Evolutionary conservation across 2,888 invertebrate species (phyloP), one percentile per base, ranked within the genome.

Genomic region (Erpobdella octoculata): DNA sequence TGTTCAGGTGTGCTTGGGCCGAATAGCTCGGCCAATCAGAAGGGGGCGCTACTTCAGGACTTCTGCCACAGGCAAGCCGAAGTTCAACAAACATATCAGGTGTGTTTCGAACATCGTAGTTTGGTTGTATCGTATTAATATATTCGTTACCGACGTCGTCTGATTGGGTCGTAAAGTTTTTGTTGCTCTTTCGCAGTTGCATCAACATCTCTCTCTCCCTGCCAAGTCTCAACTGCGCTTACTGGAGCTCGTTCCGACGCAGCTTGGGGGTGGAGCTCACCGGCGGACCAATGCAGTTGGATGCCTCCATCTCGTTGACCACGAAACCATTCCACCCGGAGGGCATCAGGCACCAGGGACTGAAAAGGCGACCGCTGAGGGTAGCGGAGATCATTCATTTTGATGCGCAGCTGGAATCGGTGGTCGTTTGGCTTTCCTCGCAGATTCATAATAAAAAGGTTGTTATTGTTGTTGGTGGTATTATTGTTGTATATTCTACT

Each of bases 161-260:
- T 37, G 18, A 66, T 68, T 70, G 35, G 25, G 18, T 59, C 21
- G 25, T 59, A 12, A 15, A n/a, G n/a, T n/a, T n/a, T n/a, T n/a
- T n/a, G n/a, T n/a, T n/a, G n/a, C n/a, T n/a, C n/a, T 12, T 9
- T 68, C 31, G 91, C 81, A 89, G 91, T 76, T 90, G 90, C 78
- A 88, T 95, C 38, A 89, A 92, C 80, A 85, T 95, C 4, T 89
- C 91, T 6, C 87, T 96, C 78, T 91, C 91, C 0, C 85, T 96
- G 70, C 94, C 95, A 79, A 89, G 91, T 77, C 86, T 86, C 77
- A 82, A 86, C 75, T 85, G 93, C 9, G 90, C 89, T 81, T 97
- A 97, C 85, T 97, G 96, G 97, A 94, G 96, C 88, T 96, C 96
- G 0, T 95, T 93, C 78, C 92, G 94, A 0, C 89, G 92, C 86